Evolutionary conservation across 2,888 invertebrate genomes (phyloP).

Genomic region (Oxyteleia sp.): DNA sequence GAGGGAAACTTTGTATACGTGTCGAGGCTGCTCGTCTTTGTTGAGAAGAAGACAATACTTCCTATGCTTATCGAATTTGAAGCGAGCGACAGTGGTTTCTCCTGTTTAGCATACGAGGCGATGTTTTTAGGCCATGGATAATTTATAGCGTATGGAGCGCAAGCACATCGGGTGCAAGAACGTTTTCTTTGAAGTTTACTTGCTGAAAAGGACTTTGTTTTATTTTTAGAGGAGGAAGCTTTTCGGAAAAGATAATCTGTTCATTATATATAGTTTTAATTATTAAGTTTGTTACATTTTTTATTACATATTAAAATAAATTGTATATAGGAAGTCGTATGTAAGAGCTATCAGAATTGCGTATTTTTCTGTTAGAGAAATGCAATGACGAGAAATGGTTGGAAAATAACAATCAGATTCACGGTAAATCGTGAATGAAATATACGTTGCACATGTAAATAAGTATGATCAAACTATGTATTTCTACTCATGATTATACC

Average conservation of each 20-base stretch:
- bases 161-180: conserved; percentile 42
- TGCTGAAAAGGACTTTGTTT: conserved; percentile 46
- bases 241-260: conserved; percentile 7
- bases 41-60: conserved; percentile 58
- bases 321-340: too few relatives aligned
- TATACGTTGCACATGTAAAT: conserved; percentile 55
- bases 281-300: background rate
- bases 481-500: conserved; percentile 47
- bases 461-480: conserved; percentile 35
- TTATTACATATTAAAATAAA: too few relatives aligned
- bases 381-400: conserved; percentile 10
- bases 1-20: conserved; percentile 55
- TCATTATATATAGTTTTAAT: background rate
- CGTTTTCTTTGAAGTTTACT: conserved; percentile 58
- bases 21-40: conserved; percentile 44
- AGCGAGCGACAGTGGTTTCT: conserved; percentile 42
- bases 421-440: conserved; percentile 44
- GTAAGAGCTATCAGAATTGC: too few relatives aligned
- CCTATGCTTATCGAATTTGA: conserved; percentile 56
- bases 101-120: conserved; percentile 35
- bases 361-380: background rate
- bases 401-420: conserved; percentile 41
- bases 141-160: conserved; percentile 52
- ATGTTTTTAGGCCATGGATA: conserved; percentile 55
- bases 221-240: background rate